Evolutionary conservation across 1,140 invertebrate species (phyloP).

Genomic region (Dendrolimus kikuchii): DNA sequence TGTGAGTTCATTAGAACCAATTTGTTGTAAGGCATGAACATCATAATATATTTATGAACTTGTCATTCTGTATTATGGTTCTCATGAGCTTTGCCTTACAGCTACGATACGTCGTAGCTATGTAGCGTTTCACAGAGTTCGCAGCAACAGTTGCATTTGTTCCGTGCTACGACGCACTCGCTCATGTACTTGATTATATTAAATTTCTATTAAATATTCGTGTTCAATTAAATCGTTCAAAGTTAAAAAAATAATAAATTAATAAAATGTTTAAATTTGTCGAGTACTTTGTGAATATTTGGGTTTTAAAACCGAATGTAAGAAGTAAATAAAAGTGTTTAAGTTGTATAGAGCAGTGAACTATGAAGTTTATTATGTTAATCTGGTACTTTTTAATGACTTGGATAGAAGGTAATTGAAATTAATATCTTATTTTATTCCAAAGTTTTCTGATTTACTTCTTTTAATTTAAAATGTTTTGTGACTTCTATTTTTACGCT

Average conservation of each 20-base stretch:
- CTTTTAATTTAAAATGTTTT: not conserved
- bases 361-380: conserved; percentile 12
- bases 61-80: not conserved
- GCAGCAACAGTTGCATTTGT: conserved; percentile 60
- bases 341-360: conserved; percentile 3
- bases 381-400: conserved; percentile 16
- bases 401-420: conserved; percentile 19
- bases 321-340: not conserved
- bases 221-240: too few relatives aligned
- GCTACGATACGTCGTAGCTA: conserved; percentile 16
- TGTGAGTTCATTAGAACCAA: too few relatives aligned
- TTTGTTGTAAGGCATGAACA: too few relatives aligned
- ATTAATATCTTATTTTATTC: conserved; percentile 1
- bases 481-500: too few relatives aligned
- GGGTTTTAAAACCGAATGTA: not conserved
- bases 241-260: too few relatives aligned
- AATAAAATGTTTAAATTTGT: not conserved
- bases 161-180: conserved; percentile 41
- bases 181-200: conserved; percentile 8
- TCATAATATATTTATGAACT: not conserved
- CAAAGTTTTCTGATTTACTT: not conserved
- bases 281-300: not conserved
- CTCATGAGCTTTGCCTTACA: too few relatives aligned
- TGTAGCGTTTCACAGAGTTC: conserved; percentile 23
- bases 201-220: too few relatives aligned